phyloP scores from a whole-genome alignment of 2,797 vertebrate genomes.

The Rhadinocentrus ornatus region DNA sequence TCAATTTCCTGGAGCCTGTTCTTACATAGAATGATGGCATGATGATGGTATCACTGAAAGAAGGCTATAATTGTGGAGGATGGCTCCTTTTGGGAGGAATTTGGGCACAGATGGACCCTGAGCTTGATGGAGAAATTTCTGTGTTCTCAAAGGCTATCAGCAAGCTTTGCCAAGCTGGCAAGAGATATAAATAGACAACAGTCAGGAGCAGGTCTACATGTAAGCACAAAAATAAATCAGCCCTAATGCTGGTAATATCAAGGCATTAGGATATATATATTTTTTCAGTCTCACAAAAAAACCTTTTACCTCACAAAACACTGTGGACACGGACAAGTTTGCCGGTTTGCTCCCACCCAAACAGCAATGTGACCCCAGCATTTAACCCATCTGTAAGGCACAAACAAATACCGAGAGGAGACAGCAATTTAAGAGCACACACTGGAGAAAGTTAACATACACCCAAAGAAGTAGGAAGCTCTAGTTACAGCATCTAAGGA shows the following conservation, averaged over 20 bases:
- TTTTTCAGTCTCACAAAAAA: constrained; percentile 53
- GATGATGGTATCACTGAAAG: constrained; percentile 68
- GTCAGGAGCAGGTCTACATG: constrained; percentile 60
- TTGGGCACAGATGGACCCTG: constrained; percentile 76
- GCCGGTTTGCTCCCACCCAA: neutral
- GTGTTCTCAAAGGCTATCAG: constrained; percentile 74
- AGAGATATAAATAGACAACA: constrained; percentile 76
- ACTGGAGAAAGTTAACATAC: neutral
- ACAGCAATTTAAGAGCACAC: neutral
- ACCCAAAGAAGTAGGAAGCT: neutral
- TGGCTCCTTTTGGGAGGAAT: constrained; percentile 72
- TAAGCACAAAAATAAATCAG: constrained; percentile 65
- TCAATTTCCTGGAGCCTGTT: constrained; percentile 78
- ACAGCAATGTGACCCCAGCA: neutral
- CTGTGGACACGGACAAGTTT: no score
- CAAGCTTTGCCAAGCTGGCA: constrained; percentile 76
- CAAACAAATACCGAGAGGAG: neutral
- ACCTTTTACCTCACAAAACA: constrained; percentile 21
- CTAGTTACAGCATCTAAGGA: neutral
- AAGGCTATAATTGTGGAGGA: constrained; percentile 74
- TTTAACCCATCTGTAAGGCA: neutral
- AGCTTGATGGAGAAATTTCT: constrained; percentile 78
- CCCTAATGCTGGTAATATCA: constrained; percentile 40
- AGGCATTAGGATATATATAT: constrained; percentile 20
- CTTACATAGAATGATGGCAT: constrained; percentile 66